These are phyloP conservation scores for Ypsolopha scabrella DNA, from an alignment of 2,888 invertebrate species.

Conservation along the genomic window DNA sequence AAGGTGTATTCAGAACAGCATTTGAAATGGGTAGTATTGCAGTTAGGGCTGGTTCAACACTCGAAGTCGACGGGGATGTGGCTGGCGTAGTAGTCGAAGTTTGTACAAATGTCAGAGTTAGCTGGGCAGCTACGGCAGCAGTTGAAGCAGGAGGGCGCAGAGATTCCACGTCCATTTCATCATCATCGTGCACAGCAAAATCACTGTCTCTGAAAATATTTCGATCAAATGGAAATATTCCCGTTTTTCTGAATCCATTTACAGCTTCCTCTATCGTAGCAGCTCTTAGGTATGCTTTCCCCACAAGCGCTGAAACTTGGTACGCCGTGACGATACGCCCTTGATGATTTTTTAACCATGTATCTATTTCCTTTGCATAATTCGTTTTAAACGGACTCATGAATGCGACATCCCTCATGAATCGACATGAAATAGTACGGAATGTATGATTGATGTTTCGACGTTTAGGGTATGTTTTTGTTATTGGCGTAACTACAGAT, in stretches of 20 bases:
- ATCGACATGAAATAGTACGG: no score
- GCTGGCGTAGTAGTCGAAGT: no score
- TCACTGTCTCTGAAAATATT: slow-evolving; percentile 13
- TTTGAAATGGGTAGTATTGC: no score
- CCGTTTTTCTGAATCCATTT: slow-evolving; percentile 16
- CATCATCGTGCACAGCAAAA: slow-evolving; percentile 11
- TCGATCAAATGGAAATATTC: slow-evolving; percentile 19
- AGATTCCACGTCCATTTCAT: no score
- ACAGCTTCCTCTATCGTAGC: slow-evolving; percentile 4
- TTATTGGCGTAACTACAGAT: no score
- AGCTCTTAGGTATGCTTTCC: slow-evolving; percentile 16
- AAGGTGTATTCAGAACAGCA: no score
- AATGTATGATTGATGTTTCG: no score
- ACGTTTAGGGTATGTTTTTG: no score
- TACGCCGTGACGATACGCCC: slow-evolving; percentile 15
- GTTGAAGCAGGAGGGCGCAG: no score
- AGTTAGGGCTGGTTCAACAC: slow-evolving; percentile 5
- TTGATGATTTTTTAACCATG: slow-evolving; percentile 20
- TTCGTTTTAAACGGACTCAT: slow-evolving; percentile 29
- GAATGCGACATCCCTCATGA: slow-evolving; percentile 25
- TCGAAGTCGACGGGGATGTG: slow-evolving; percentile 6
- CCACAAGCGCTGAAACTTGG: slow-evolving; percentile 19
- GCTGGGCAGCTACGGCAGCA: no score
- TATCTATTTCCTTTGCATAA: slow-evolving; percentile 23
- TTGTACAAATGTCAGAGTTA: no score